Conservation (phyloP, 2,797 vertebrate genomes). For the Darevskia mixta region DNA sequence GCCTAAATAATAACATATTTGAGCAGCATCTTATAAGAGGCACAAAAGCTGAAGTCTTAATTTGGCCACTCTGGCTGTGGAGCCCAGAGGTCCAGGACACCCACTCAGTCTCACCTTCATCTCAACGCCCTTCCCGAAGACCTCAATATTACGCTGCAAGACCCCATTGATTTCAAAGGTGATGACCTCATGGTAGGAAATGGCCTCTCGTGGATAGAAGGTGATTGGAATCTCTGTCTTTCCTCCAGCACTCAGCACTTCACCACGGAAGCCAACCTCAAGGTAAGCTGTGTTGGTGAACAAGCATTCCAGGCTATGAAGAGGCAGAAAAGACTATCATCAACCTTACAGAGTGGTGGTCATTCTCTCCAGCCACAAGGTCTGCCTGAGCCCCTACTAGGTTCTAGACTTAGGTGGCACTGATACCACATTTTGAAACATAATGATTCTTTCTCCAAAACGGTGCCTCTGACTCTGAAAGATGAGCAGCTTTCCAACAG, state of each 20-base stretch:
- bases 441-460: background rate
- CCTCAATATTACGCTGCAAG: conserved; percentile 79
- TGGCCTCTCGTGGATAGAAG: conserved; percentile 85
- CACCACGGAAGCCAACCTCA: conserved; percentile 78
- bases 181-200: conserved; percentile 82
- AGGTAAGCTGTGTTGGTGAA: conserved; percentile 80
- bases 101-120: conserved; percentile 82
- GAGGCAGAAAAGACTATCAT: conserved; percentile 17
- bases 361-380: background rate
- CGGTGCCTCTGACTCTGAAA: background rate
- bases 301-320: conserved; percentile 83
- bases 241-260: conserved; percentile 79
- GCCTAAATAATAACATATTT: background rate
- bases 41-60: background rate
- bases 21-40: background rate
- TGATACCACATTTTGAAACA: background rate
- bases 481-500: background rate
- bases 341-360: too few relatives aligned
- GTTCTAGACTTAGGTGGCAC: background rate
- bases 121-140: conserved; percentile 86
- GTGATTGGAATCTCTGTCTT: conserved; percentile 79
- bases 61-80: background rate
- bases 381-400: background rate
- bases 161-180: conserved; percentile 86
- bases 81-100: background rate